Evolutionary conservation across 2,888 invertebrate genomes (phyloP).

Genomic region (Scelioninae gen. 1): DNA sequence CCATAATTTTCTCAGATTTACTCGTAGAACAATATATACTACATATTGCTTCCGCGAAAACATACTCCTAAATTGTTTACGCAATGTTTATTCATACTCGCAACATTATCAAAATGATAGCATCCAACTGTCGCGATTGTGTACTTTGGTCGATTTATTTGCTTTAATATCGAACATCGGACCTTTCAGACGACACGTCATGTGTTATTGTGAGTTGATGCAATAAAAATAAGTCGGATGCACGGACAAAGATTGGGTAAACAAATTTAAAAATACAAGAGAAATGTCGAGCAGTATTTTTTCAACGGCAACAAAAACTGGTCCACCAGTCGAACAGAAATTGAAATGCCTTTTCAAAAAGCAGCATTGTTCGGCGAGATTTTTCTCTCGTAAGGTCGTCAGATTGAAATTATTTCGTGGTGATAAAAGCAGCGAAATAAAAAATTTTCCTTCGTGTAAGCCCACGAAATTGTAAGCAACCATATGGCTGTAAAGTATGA

Average conservation of each 20-base stretch:
- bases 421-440: background rate
- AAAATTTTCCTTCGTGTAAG: slow-evolving; percentile 20
- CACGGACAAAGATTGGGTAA: slow-evolving; percentile 18
- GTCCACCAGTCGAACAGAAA: slow-evolving; percentile 7
- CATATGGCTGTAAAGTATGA: slow-evolving; percentile 4
- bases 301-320: slow-evolving; percentile 23
- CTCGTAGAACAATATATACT: too few relatives aligned
- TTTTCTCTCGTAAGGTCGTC: background rate
- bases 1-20: too few relatives aligned
- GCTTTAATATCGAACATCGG: slow-evolving; percentile 25
- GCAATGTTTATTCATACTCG: background rate
- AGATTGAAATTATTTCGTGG: slow-evolving; percentile 9
- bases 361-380: slow-evolving; percentile 10
- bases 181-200: slow-evolving; percentile 10
- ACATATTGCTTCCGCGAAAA: background rate
- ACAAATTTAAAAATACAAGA: slow-evolving; percentile 25
- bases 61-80: background rate
- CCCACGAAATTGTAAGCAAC: slow-evolving; percentile 6
- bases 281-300: slow-evolving; percentile 18
- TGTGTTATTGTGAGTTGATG: slow-evolving; percentile 34
- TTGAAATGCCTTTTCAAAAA: slow-evolving; percentile 15
- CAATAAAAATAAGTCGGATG: slow-evolving; percentile 31
- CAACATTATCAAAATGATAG: background rate
- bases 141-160: slow-evolving; percentile 29
- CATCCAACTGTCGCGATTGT: background rate